These are phyloP conservation scores for Drosophila niveifrons DNA, from an alignment of 2,888 invertebrate genomes.

Conservation along the genomic window DNA sequence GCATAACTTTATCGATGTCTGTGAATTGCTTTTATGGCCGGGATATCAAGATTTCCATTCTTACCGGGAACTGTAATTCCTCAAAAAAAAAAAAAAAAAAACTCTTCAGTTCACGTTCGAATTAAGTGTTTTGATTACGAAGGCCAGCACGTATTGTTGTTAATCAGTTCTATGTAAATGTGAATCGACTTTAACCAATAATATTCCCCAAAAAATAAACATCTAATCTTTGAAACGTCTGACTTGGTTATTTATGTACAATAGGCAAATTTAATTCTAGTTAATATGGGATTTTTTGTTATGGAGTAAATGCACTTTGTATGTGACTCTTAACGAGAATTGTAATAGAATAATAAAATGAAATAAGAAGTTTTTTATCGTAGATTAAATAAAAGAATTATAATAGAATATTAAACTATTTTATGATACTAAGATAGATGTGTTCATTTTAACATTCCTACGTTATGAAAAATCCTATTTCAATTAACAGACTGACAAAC, in stretches of 20 bases:
- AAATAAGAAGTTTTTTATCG: too few relatives aligned
- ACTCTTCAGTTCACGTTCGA: not conserved
- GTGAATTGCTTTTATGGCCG: constrained; percentile 6
- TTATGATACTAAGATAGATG: too few relatives aligned
- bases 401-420: too few relatives aligned
- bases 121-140: constrained; percentile 2
- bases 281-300: too few relatives aligned
- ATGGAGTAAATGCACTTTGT: too few relatives aligned
- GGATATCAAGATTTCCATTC: constrained; percentile 9
- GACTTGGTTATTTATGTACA: not conserved
- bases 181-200: not conserved
- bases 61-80: not conserved
- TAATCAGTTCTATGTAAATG: constrained; percentile 16
- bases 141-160: not conserved
- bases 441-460: too few relatives aligned
- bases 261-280: too few relatives aligned
- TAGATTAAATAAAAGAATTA: too few relatives aligned
- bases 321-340: too few relatives aligned
- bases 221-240: not conserved
- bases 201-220: not conserved
- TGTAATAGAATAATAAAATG: too few relatives aligned
- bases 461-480: too few relatives aligned
- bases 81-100: not conserved
- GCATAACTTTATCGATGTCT: not conserved
- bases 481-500: too few relatives aligned